These are phyloP conservation scores for Hipparchia sbordonii DNA, from an alignment of 2,888 invertebrate species.

Conservation along the genomic window DNA sequence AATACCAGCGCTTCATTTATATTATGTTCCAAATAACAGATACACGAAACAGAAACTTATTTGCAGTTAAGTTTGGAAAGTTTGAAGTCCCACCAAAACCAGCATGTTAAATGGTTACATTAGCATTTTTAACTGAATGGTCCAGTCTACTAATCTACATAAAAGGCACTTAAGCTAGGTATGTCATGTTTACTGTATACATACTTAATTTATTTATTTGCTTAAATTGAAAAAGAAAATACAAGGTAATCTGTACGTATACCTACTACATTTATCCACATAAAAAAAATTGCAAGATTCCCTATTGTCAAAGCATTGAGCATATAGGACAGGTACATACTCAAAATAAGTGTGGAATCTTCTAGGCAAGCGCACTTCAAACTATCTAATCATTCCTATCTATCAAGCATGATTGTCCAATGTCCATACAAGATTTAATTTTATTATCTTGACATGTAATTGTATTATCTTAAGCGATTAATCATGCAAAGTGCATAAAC, in stretches of 20 bases:
- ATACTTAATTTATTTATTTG: background rate
- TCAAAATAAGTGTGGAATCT: too few species aligned
- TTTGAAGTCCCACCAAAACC: background rate
- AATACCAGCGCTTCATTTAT: too few species aligned
- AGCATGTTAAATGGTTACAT: background rate
- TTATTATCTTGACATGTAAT: background rate
- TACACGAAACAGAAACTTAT: too few species aligned
- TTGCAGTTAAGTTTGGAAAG: background rate
- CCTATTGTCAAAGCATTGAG: too few species aligned
- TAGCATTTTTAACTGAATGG: conserved; percentile 2
- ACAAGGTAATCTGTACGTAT: too few species aligned
- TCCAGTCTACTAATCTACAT: conserved; percentile 5
- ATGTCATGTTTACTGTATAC: conserved; percentile 1
- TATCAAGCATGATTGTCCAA: too few species aligned
- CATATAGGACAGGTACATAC: too few species aligned
- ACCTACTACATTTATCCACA: too few species aligned
- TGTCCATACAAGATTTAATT: too few species aligned
- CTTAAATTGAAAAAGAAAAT: background rate
- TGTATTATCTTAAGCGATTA: background rate
- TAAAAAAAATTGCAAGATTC: too few species aligned
- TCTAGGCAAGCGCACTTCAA: too few species aligned
- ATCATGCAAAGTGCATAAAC: background rate
- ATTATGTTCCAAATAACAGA: background rate
- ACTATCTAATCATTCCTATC: background rate
- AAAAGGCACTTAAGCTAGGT: background rate